Base-by-base conservation (phyloP, 1,140 invertebrate genomes). In the Anthonomus grandis region DNA sequence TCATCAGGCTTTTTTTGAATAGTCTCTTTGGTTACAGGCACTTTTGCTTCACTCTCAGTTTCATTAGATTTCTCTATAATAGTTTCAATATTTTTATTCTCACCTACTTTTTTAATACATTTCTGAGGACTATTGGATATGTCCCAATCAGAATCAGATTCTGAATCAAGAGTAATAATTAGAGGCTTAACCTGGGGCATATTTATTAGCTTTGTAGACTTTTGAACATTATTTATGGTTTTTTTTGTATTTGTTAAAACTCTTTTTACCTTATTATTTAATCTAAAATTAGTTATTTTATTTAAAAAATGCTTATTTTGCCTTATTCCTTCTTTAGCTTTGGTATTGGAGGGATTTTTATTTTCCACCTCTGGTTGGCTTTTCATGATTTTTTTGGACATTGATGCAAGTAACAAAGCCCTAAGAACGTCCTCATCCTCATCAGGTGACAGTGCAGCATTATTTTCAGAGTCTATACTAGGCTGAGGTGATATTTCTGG, bases 351-450 rank as follows among this genome's bases (percentile, higher is more conserved):
- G 15, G 12, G 15, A 2, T n/a, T 57, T 36, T 15, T 37, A 46
- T 38, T 15, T 15, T 13, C n/a, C 22, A 22, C 1, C 4, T 34
- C 22, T 9, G 37, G 34, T 6, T 51, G 31, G 25, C 57, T 56
- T 41, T 59, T 55, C 8, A 61, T 61, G 18, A 73, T 70, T 66
- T 71, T 72, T 49, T 68, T 72, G 9, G 70, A 65, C 50, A 74
- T 67, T 15, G 67, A 70, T n/a, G 70, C 70, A 38, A 74, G 57
- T 8, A 74, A 52, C 41, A 71, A 64, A 22, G 72, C 72, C 22
- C 72, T 55, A 39, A 74, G 55, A 18, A 74, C 64, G 59, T 74
- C 72, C 39, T 68, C 66, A 63, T 74, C 72, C 49, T 71, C 70
- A n/a, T 72, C 70, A 13, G 62, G 55, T 5, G 59, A 53, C 10